Evolutionary conservation across 2,888 invertebrate genomes (phyloP).

Genomic region (Eutolmus rufibarbis): DNA sequence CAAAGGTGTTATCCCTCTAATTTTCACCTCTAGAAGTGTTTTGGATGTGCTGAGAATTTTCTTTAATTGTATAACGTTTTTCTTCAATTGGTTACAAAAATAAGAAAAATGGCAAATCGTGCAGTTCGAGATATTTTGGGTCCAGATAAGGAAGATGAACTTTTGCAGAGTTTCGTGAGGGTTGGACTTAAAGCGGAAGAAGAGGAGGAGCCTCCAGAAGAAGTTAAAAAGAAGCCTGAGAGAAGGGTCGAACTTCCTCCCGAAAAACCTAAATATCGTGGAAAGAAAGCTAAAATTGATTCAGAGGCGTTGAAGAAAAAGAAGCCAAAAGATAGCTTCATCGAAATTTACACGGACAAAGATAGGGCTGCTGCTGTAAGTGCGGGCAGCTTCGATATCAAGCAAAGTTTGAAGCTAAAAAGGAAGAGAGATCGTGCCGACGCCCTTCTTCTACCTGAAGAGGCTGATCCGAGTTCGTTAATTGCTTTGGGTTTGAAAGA

Average conservation of each 20-base stretch:
- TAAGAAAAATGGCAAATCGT: slow-evolving; percentile 47
- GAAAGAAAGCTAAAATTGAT: slow-evolving; percentile 54
- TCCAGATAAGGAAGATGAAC: slow-evolving; percentile 74
- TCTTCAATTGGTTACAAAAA: not conserved
- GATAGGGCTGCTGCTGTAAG: slow-evolving; percentile 90
- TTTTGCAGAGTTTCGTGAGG: slow-evolving; percentile 80
- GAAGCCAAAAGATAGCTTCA: slow-evolving; percentile 63
- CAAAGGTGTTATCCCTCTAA: not conserved
- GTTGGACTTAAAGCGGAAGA: slow-evolving; percentile 70
- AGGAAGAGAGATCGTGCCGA: slow-evolving; percentile 78
- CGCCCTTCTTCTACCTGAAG: slow-evolving; percentile 76
- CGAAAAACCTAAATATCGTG: slow-evolving; percentile 53
- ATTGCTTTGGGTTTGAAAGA: slow-evolving; percentile 79
- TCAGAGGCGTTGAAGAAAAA: slow-evolving; percentile 56
- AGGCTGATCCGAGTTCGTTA: slow-evolving; percentile 79
- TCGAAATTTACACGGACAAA: slow-evolving; percentile 88
- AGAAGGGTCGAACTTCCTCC: slow-evolving; percentile 40
- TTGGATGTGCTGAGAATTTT: not conserved
- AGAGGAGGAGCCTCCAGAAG: slow-evolving; percentile 57
- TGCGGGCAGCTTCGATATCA: slow-evolving; percentile 79
- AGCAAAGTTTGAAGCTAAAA: slow-evolving; percentile 81
- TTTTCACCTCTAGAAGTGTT: slow-evolving; percentile 26
- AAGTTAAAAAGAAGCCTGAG: slow-evolving; percentile 43
- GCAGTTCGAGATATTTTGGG: slow-evolving; percentile 69
- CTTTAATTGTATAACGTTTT: not conserved